These are phyloP conservation scores for Leptodactylus fallax DNA, from an alignment of 2,797 vertebrate species.

Conservation along the genomic window DNA sequence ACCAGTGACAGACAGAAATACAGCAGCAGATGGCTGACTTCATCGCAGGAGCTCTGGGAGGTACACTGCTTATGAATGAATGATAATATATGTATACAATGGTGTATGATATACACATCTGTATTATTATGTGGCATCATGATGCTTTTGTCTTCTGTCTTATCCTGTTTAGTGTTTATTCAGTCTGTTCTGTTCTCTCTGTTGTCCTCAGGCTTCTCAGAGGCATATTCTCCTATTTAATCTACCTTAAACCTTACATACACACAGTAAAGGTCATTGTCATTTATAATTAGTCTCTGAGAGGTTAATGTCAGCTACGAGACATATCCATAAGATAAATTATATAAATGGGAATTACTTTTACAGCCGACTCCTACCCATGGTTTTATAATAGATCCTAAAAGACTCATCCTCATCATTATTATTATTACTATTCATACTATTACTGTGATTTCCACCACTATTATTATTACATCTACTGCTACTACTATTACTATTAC, in stretches of 20 bases:
- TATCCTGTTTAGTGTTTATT: no score
- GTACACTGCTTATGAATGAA: constrained; percentile 59
- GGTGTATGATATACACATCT: background rate
- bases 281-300: no score
- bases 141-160: no score
- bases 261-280: no score
- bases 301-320: background rate
- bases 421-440: background rate
- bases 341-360: background rate
- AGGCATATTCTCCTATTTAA: background rate
- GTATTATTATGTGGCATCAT: background rate
- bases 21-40: constrained; percentile 72
- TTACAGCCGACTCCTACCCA: no score
- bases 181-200: no score
- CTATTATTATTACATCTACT: background rate
- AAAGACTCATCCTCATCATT: background rate
- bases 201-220: background rate
- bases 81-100: background rate
- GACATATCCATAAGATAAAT: background rate
- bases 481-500: background rate
- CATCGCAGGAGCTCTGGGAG: constrained; percentile 74
- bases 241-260: background rate
- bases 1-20: background rate
- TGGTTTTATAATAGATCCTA: background rate
- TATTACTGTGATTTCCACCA: background rate